phyloP scores from a whole-genome alignment of 2,113 vertebrate species.

The Microtus montanus region DNA sequence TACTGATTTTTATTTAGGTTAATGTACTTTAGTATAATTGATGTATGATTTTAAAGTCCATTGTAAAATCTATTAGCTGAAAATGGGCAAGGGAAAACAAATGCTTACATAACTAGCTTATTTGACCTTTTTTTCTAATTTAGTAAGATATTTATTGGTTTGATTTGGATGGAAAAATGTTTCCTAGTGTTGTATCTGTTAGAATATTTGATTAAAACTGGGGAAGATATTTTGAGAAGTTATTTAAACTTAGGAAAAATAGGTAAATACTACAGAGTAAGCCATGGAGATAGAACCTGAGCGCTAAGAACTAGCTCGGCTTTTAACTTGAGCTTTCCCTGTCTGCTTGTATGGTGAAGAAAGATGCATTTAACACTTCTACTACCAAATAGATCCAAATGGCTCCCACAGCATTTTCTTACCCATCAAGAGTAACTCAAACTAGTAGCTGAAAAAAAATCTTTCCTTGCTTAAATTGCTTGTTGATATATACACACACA shows the following conservation, averaged over 20 bases:
- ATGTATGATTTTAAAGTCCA: not conserved
- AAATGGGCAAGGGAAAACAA: not conserved
- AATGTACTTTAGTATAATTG: not conserved
- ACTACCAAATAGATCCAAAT: not conserved
- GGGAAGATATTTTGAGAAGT: not conserved
- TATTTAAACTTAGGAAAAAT: not conserved
- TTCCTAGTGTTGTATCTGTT: not conserved
- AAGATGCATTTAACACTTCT: not conserved
- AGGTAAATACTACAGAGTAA: not conserved
- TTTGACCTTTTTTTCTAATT: not conserved
- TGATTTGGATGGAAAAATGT: not conserved
- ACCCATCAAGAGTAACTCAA: not conserved
- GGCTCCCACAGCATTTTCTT: rapidly evolving
- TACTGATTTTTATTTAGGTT: not conserved
- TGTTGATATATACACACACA: too few relatives aligned
- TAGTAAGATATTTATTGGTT: not conserved
- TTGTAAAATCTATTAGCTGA: not conserved
- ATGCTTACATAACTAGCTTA: not conserved
- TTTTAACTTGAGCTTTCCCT: not conserved
- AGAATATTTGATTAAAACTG: not conserved
- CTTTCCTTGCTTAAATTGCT: not conserved
- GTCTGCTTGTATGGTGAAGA: not conserved
- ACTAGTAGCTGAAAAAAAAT: not conserved
- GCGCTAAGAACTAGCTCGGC: not conserved
- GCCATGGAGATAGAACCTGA: not conserved